A percentile compares a stretch with the other conserved stretches of the same genome.
These are phyloP conservation scores for Dendronephthya gigantea DNA, from an alignment of 64 coral and sea anemone genomes.

Conservation along the genomic window DNA sequence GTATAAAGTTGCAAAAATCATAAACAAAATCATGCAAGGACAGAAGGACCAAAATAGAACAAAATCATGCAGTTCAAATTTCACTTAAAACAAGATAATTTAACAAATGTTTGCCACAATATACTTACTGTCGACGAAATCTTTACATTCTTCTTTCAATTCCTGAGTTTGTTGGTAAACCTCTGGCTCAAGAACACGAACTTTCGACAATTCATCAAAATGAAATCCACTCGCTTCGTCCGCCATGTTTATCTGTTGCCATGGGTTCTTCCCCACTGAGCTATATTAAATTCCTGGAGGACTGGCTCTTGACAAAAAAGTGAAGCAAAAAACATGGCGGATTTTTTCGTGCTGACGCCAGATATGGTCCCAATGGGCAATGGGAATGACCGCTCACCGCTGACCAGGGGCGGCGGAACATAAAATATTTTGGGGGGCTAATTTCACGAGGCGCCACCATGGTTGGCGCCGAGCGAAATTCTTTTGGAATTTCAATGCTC, in stretches of 20 bases:
- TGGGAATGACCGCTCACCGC: too few species aligned
- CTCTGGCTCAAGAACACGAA: constrained; percentile 93
- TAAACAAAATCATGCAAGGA: too few species aligned
- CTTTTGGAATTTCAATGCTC: too few species aligned
- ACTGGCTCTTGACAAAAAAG: too few species aligned
- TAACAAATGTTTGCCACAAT: background rate
- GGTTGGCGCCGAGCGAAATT: too few species aligned
- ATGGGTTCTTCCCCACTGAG: background rate
- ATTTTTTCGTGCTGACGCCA: too few species aligned
- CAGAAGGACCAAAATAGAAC: background rate
- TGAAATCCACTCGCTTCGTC: constrained; percentile 77
- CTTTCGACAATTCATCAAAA: constrained; percentile 97
- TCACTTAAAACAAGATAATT: background rate
- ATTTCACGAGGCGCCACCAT: too few species aligned
- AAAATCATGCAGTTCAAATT: background rate
- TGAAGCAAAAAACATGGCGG: too few species aligned
- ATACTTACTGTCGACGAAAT: constrained; percentile 94
- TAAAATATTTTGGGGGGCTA: too few species aligned
- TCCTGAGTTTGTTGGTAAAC: constrained; percentile 79
- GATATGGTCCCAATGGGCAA: too few species aligned
- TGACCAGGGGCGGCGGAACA: too few species aligned
- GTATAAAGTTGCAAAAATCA: too few species aligned
- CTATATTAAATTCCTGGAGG: background rate
- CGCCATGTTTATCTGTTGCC: constrained; percentile 66
- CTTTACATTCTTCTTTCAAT: constrained; percentile 98